Conservation (phyloP, 2,797 vertebrate species). For the Peromyscus eremicus region DNA sequence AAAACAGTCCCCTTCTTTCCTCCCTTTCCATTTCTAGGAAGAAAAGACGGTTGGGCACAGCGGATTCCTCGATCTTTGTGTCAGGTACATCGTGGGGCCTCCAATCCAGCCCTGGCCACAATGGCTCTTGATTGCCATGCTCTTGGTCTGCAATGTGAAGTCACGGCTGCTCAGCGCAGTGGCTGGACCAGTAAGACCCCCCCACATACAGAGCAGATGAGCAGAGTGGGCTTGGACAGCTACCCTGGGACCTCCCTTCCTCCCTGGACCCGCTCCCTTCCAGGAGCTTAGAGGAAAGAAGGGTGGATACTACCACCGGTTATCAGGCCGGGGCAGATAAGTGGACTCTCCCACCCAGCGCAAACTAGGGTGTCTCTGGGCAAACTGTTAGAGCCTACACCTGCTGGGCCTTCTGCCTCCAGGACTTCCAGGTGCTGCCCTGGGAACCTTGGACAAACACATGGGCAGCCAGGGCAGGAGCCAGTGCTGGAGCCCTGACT, state of each 20-base stretch:
- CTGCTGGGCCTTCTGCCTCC: not conserved
- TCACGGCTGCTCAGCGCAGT: accelerated
- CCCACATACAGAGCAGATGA: not conserved
- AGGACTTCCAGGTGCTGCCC: accelerated
- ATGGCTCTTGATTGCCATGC: not conserved
- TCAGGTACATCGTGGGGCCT: accelerated
- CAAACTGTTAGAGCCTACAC: not conserved
- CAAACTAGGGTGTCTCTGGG: not conserved
- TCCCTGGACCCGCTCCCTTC: not conserved
- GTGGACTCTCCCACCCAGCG: not conserved
- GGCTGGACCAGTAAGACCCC: too few relatives aligned
- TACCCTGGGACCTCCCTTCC: not conserved
- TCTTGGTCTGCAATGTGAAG: not conserved
- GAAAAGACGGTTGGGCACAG: not conserved
- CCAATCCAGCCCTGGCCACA: not conserved
- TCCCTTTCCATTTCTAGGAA: not conserved
- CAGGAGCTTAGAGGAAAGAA: not conserved
- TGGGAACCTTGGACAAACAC: not conserved
- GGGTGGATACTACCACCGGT: accelerated
- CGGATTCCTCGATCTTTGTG: not conserved
- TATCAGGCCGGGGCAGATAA: not conserved
- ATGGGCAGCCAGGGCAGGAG: not conserved
- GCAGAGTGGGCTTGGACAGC: not conserved
- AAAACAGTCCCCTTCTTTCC: accelerated
- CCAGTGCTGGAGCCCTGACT: accelerated